These are phyloP conservation scores for Paracanthobrama guichenoti DNA, from an alignment of 2,113 vertebrate species.

Conservation along the genomic window DNA sequence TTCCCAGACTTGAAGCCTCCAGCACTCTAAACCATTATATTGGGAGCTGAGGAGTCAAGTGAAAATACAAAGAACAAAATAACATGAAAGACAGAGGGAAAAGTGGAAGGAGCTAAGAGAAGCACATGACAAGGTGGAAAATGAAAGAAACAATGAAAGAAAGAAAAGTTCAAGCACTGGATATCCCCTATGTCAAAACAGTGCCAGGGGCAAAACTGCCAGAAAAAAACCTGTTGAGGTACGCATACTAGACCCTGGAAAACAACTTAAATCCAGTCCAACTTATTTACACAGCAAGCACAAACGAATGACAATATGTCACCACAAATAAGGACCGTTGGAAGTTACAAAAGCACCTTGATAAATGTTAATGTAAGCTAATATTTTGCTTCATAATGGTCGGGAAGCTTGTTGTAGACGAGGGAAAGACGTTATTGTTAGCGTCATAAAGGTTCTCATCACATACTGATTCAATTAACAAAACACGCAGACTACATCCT, in stretches of 20 bases:
- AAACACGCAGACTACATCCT: background rate
- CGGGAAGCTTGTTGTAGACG: background rate
- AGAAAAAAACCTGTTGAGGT: slow-evolving; percentile 48
- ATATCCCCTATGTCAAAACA: slow-evolving; percentile 45
- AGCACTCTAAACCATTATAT: background rate
- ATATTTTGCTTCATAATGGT: background rate
- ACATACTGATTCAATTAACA: background rate
- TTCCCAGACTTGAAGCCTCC: background rate
- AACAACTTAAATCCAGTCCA: slow-evolving; percentile 30
- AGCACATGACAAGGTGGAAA: slow-evolving; percentile 27
- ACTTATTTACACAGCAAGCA: slow-evolving; percentile 42
- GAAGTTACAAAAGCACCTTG: background rate
- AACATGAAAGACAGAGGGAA: background rate
- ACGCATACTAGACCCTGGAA: slow-evolving; percentile 16
- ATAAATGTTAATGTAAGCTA: no score
- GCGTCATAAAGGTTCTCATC: background rate
- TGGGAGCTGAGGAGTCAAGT: background rate
- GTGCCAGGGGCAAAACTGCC: slow-evolving; percentile 46
- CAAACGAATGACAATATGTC: background rate
- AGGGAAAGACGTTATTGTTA: background rate
- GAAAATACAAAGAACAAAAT: background rate
- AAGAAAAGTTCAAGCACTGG: slow-evolving; percentile 33
- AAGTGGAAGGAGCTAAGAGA: slow-evolving; percentile 8
- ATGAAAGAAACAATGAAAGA: slow-evolving; percentile 42
- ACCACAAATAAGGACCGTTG: background rate